phyloP scores from a whole-genome alignment of 2,113 vertebrate genomes.

The Thamnophis sirtalis region DNA sequence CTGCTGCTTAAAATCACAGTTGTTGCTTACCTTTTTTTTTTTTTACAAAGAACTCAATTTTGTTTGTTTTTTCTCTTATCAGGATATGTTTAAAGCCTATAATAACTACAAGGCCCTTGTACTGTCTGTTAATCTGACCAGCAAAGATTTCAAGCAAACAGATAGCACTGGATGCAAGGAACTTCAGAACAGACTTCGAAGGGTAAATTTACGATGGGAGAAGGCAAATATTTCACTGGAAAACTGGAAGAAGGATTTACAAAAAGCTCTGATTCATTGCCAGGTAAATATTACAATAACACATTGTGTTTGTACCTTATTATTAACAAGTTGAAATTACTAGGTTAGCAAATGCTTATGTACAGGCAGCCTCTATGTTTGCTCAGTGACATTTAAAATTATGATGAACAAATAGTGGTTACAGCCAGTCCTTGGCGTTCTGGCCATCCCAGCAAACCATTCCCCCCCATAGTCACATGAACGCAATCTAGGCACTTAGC shows the following conservation, averaged over 20 bases:
- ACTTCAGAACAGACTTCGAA: conserved; percentile 71
- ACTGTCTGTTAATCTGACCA: conserved; percentile 77
- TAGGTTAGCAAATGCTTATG: not conserved
- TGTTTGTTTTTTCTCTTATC: not conserved
- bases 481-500: not conserved
- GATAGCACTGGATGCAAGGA: conserved; percentile 70
- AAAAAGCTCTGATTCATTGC: conserved; percentile 75
- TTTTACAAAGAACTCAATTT: conserved; percentile 3
- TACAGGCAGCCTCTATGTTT: not conserved
- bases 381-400: not conserved
- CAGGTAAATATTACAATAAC: conserved; percentile 69
- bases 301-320: not conserved
- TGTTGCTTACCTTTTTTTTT: not conserved
- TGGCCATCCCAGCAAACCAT: not conserved
- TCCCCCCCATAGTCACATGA: not conserved
- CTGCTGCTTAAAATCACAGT: not conserved
- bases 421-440: not conserved
- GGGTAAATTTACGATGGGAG: conserved; percentile 81
- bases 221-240: conserved; percentile 68
- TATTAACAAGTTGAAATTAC: not conserved
- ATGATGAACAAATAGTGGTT: not conserved
- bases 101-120: conserved; percentile 82
- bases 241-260: conserved; percentile 77
- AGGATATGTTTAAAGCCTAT: conserved; percentile 83
- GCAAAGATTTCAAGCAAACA: conserved; percentile 69